A percentile compares a stretch with the other conserved stretches of the same genome.
These are phyloP conservation scores for Pandemis heparana DNA, from an alignment of 2,888 invertebrate species.

Conservation along the genomic window DNA sequence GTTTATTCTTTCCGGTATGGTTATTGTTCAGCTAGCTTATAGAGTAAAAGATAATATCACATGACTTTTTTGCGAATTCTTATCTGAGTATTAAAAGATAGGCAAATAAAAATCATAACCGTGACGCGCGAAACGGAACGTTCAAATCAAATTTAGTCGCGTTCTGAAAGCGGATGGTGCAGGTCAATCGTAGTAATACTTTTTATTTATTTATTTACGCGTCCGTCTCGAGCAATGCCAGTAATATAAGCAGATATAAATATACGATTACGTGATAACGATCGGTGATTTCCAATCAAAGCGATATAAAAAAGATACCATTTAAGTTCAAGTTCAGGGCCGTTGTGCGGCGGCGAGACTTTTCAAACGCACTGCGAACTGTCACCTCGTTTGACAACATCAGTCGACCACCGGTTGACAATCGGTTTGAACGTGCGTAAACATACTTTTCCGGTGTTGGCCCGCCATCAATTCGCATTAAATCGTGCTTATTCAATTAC, in stretches of 20 bases:
- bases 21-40: constrained; percentile 21
- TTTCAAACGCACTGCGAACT: constrained; percentile 62
- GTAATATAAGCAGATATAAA: constrained; percentile 41
- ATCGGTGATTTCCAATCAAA: constrained; percentile 10
- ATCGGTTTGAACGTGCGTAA: constrained; percentile 69
- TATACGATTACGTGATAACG: constrained; percentile 27
- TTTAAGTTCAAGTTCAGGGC: constrained; percentile 75
- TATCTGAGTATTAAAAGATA: constrained; percentile 37
- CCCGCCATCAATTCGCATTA: constrained; percentile 74
- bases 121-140: constrained; percentile 60
- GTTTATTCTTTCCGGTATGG: constrained; percentile 40
- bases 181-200: constrained; percentile 45
- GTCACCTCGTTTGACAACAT: constrained; percentile 59
- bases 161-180: constrained; percentile 58
- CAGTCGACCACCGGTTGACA: constrained; percentile 77
- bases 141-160: constrained; percentile 56
- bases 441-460: constrained; percentile 57
- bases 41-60: constrained; percentile 36
- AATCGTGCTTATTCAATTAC: constrained; percentile 81
- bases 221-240: constrained; percentile 19
- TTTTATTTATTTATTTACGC: constrained; percentile 28
- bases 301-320: constrained; percentile 23
- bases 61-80: constrained; percentile 41
- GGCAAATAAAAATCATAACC: constrained; percentile 52
- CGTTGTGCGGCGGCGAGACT: constrained; percentile 48